Evolutionary conservation across 2,888 invertebrate genomes (phyloP).

Genomic region (Leptopilina myrica): DNA sequence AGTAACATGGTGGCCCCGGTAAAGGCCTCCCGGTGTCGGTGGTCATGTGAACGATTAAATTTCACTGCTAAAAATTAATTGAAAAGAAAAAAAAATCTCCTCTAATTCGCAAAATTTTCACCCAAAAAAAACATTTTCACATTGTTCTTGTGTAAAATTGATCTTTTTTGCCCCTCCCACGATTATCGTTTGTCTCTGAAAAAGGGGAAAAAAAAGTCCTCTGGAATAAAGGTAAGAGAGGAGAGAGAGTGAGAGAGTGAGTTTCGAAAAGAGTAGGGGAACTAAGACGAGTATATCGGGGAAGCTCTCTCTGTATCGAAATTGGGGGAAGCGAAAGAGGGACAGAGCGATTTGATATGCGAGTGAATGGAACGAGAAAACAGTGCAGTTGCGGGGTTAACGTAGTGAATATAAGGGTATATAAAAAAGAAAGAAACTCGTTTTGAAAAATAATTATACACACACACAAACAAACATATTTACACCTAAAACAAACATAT

Average conservation of each 20-base stretch:
- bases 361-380: constrained; percentile 36
- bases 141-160: not conserved
- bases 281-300: constrained; percentile 44
- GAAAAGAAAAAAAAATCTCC: not conserved
- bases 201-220: too few relatives aligned
- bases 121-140: constrained; percentile 60
- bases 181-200: too few relatives aligned
- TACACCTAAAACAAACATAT: too few relatives aligned
- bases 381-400: constrained; percentile 33
- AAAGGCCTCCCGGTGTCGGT: constrained; percentile 72
- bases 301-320: constrained; percentile 40
- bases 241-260: not conserved
- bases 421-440: constrained; percentile 42
- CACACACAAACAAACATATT: too few relatives aligned
- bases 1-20: constrained; percentile 77
- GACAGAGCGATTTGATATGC: constrained; percentile 17
- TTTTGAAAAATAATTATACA: too few relatives aligned
- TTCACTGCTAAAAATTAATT: constrained; percentile 58
- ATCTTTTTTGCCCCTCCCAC: not conserved
- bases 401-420: constrained; percentile 17
- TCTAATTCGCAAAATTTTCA: not conserved
- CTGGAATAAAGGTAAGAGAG: too few relatives aligned
- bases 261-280: constrained; percentile 46
- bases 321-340: constrained; percentile 37
- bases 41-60: constrained; percentile 63